Percentiles rank a stretch among this genome's conserved stretches.
Evolutionary conservation across 2,797 vertebrate species (phyloP).

Genomic region (Hemitrygon akajei): DNA sequence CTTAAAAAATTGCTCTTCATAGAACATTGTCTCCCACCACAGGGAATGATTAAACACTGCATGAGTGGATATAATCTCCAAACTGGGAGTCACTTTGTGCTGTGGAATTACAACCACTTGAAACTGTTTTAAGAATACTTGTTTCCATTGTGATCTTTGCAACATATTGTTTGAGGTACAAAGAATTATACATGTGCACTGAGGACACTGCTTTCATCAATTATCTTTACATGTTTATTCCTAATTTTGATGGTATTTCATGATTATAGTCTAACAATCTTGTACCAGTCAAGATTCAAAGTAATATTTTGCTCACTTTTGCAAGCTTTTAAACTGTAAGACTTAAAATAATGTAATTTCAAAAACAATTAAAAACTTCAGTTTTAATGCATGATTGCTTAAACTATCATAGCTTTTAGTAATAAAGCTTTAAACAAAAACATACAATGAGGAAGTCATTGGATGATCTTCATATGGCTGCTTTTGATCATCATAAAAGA

Average conservation of each 20-base stretch:
- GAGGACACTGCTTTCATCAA: neutral
- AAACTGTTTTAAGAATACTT: neutral
- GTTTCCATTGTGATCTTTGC: neutral
- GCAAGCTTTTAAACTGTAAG: neutral
- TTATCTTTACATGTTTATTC: neutral
- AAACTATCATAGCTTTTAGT: neutral
- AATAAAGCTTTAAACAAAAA: neutral
- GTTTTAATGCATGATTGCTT: neutral
- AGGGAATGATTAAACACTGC: neutral
- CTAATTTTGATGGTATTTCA: neutral
- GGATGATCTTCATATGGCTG: neutral
- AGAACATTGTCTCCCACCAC: neutral
- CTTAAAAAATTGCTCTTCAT: neutral
- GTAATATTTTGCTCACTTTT: neutral
- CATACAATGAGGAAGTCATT: neutral
- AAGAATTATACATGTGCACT: neutral
- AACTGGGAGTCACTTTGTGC: neutral
- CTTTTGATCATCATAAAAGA: neutral
- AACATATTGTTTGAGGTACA: neutral
- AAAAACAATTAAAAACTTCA: neutral
- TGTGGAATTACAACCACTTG: neutral
- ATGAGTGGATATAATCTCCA: neutral
- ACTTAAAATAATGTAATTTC: neutral
- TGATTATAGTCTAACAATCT: neutral
- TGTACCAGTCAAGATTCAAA: neutral